A percentile compares a stretch with the other conserved stretches of the same genome.
Conservation (phyloP, 35 echinoderm and acorn worm species). For the Holothuria glaberrima region DNA sequence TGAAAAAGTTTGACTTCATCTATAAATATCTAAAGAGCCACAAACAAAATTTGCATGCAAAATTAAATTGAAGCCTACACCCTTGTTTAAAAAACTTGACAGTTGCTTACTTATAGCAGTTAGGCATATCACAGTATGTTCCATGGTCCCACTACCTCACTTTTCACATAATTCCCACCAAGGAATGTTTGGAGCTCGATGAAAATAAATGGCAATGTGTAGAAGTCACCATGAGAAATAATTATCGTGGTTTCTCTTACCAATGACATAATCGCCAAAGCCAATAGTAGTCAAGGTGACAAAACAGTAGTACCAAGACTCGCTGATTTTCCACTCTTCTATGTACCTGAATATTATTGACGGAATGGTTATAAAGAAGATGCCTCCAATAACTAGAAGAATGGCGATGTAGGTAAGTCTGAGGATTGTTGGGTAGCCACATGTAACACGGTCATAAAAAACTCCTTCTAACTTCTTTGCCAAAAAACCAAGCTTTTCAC, state of each 20-base stretch:
- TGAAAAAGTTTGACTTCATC: too few species aligned
- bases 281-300: slow-evolving; percentile 94
- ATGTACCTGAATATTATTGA: slow-evolving; percentile 69
- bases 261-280: slow-evolving; percentile 93
- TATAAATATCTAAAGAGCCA: too few species aligned
- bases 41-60: too few species aligned
- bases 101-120: too few species aligned
- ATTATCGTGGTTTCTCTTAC: slow-evolving; percentile 48
- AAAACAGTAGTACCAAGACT: slow-evolving; percentile 83
- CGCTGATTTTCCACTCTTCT: slow-evolving; percentile 75
- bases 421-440: slow-evolving; percentile 27
- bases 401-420: slow-evolving; percentile 49
- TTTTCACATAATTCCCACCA: too few species aligned
- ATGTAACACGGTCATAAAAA: slow-evolving; percentile 33
- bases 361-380: slow-evolving; percentile 78
- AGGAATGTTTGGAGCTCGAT: too few species aligned
- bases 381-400: slow-evolving; percentile 35
- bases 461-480: slow-evolving; percentile 52
- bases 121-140: too few species aligned
- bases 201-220: too few species aligned
- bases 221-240: too few species aligned
- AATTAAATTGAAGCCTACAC: too few species aligned
- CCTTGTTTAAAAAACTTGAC: too few species aligned
- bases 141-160: too few species aligned
- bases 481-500: slow-evolving; percentile 52